phyloP scores from a whole-genome alignment of 1,140 invertebrate genomes.

The Nomia melanderi region DNA sequence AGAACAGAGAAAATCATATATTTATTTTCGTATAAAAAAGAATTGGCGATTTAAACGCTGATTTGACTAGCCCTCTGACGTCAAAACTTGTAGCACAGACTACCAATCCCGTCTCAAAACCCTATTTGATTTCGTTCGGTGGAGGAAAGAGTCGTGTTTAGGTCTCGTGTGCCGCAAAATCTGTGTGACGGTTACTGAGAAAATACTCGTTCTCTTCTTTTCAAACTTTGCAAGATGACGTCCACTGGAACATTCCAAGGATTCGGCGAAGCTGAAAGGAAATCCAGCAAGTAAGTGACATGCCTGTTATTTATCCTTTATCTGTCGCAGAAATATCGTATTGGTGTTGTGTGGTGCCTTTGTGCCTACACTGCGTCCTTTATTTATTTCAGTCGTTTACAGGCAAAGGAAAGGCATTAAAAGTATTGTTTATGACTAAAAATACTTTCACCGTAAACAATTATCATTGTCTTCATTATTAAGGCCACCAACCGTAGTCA shows the following conservation, averaged over 20 bases:
- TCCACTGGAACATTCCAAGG: slow-evolving; percentile 74
- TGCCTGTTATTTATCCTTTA: slow-evolving; percentile 11
- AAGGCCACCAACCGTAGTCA: background rate
- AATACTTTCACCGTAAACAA: background rate
- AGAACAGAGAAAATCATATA: no score
- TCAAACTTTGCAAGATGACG: slow-evolving; percentile 64
- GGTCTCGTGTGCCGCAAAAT: slow-evolving; percentile 46
- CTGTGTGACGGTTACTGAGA: slow-evolving; percentile 23
- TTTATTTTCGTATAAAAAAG: background rate
- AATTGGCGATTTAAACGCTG: slow-evolving; percentile 23
- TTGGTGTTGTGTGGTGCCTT: background rate
- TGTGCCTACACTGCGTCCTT: background rate
- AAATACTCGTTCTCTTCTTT: slow-evolving; percentile 25
- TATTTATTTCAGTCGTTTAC: slow-evolving; percentile 3
- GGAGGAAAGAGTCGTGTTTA: slow-evolving; percentile 58
- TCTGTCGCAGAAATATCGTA: slow-evolving; percentile 13
- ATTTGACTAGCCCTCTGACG: slow-evolving; percentile 60
- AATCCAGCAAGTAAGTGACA: slow-evolving; percentile 75
- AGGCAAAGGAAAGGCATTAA: background rate
- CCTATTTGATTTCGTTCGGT: slow-evolving; percentile 70
- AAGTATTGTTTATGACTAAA: no score
- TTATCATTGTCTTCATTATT: background rate
- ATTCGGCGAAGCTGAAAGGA: slow-evolving; percentile 62
- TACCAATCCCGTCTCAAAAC: slow-evolving; percentile 65
- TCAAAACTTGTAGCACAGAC: slow-evolving; percentile 40